Percentiles rank a stretch among this genome's conserved stretches.
Conservation (phyloP, 2,797 vertebrate species). For the Pantherophis alleghaniensis region DNA sequence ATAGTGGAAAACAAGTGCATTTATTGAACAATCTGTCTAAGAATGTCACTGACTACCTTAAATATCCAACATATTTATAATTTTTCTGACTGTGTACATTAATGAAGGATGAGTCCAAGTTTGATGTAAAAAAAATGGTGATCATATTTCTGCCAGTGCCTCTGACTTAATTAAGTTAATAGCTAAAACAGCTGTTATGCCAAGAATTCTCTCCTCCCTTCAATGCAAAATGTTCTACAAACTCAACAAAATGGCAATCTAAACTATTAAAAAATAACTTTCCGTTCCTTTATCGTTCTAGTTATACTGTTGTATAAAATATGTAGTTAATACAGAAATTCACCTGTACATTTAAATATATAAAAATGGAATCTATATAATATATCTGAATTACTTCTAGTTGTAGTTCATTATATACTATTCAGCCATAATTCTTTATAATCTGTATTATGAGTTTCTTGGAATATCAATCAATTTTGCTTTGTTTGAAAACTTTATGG, state of each 20-base stretch:
- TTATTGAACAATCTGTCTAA: not conserved
- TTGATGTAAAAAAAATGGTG: not conserved
- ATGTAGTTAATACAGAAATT: not conserved
- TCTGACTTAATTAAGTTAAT: not conserved
- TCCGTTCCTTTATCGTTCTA: not conserved
- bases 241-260: not conserved
- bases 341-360: no score
- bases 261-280: not conserved
- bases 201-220: not conserved
- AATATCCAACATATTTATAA: not conserved
- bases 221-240: not conserved
- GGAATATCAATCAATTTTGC: slow-evolving; percentile 67
- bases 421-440: slow-evolving; percentile 46
- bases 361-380: not conserved
- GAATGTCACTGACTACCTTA: not conserved
- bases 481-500: slow-evolving; percentile 62
- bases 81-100: not conserved
- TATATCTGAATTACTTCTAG: not conserved
- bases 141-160: not conserved
- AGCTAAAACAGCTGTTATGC: not conserved
- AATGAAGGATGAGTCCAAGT: not conserved
- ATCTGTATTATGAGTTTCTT: slow-evolving; percentile 46
- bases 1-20: not conserved
- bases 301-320: not conserved
- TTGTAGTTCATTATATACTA: slow-evolving; percentile 48